Evolutionary conservation across 1,140 invertebrate species (phyloP).

Genomic region (Adoxophyes honmai): DNA sequence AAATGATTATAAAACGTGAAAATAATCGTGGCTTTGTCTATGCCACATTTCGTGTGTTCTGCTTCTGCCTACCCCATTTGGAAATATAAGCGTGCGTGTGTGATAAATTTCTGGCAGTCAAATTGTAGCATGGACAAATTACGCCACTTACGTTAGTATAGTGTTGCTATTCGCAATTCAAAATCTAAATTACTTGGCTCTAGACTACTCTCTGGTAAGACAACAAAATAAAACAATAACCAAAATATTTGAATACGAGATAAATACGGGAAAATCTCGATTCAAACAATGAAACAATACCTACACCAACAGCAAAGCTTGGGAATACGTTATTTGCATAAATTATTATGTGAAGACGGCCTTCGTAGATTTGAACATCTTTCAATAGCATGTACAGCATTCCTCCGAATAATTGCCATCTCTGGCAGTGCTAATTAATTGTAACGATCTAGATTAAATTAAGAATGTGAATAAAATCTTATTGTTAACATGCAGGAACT

Average conservation of each 20-base stretch:
- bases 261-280: conserved; percentile 3
- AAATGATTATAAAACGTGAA: too few relatives aligned
- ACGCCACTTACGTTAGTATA: too few relatives aligned
- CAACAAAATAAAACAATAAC: conserved; percentile 12
- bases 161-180: too few relatives aligned
- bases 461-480: conserved; percentile 20
- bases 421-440: conserved; percentile 20
- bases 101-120: too few relatives aligned
- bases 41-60: too few relatives aligned
- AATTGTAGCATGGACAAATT: too few relatives aligned
- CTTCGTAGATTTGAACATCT: conserved; percentile 25
- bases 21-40: too few relatives aligned
- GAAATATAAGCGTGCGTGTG: too few relatives aligned
- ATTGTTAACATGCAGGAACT: conserved; percentile 20
- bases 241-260: conserved; percentile 12
- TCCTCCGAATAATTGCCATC: conserved; percentile 18
- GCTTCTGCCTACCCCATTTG: too few relatives aligned
- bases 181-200: too few relatives aligned
- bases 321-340: conserved; percentile 37
- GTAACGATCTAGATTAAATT: conserved; percentile 22
- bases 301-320: conserved; percentile 20
- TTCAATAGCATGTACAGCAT: conserved; percentile 22
- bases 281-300: conserved; percentile 29
- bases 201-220: not conserved
- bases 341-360: conserved; percentile 39